Evolutionary conservation across 2,797 vertebrate species (phyloP), one percentile per base, ranked within the genome.

Genomic region (Enteromius trimaculatus): DNA sequence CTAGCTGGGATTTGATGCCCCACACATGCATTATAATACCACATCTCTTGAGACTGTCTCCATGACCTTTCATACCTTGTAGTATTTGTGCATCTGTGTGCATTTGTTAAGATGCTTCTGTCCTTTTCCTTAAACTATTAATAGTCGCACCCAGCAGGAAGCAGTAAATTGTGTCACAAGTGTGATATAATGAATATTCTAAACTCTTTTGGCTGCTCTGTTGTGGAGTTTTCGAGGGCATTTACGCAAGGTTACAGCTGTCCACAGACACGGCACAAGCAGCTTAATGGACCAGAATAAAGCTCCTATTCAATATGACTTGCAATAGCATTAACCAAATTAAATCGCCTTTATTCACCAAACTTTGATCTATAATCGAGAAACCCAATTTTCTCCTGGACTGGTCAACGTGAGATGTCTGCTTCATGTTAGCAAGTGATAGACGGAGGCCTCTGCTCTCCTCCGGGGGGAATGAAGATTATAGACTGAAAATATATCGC

Each of bases 171-270:
- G n/a, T 84, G 79, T 81, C 64, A 64, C 65, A 82, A 65, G 29
- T 55, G 49, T 11, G 66, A 68, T 82, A 77, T 69, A 58, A 85
- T 78, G 70, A 88, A 85, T 86, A 88, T 83, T 83, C 78, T 37
- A 11, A 81, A 85, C n/a, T 85, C 70, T 80, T 86, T 77, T 53
- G 64, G 81, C 76, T 78, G 78, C 77, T 74, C 21, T 78, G 64
- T 66, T 85, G 74, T 19, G 21, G 31, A 66, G 74, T 78, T 87
- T 77, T 74, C 37, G 53, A 84, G 86, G 86, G 65, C 79, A 21
- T 86, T 78, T 80, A 64, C 4, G 23, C 87, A 86, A 87, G 86
- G 84, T 87, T 82, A 80, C 86, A 88, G 86, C 39, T 79, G n/a
- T 74, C 58, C 66, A 65, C 84, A 78, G 68, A 65, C 84, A 80